These are phyloP conservation scores for Drosophila pegasa DNA, from an alignment of 2,888 invertebrate species.

Conservation along the genomic window DNA sequence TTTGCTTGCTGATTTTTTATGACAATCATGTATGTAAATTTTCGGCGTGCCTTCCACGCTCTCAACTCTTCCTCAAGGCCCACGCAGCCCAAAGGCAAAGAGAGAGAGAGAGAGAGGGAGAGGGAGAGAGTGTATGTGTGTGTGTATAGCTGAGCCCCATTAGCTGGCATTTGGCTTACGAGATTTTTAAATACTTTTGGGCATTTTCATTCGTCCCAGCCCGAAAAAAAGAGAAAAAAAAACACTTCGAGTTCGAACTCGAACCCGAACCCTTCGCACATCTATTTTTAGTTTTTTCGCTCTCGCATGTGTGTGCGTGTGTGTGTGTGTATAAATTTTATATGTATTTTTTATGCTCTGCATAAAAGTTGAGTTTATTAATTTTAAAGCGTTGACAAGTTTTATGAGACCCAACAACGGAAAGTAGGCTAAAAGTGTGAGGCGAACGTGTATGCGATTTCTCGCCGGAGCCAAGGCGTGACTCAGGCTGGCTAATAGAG, in stretches of 20 bases:
- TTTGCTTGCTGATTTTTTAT: slow-evolving; percentile 81
- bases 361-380: slow-evolving; percentile 73
- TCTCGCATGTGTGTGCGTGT: slow-evolving; percentile 1
- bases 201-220: slow-evolving; percentile 54
- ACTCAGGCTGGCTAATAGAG: slow-evolving; percentile 43
- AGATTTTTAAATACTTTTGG: slow-evolving; percentile 79
- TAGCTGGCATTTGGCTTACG: slow-evolving; percentile 71
- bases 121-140: slow-evolving; percentile 4
- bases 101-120: background rate
- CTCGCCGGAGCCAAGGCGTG: slow-evolving; percentile 19
- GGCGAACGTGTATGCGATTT: slow-evolving; percentile 21
- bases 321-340: slow-evolving; percentile 8
- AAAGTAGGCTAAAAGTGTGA: slow-evolving; percentile 78
- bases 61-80: slow-evolving; percentile 73
- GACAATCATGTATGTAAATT: slow-evolving; percentile 82
- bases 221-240: slow-evolving; percentile 13
- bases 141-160: slow-evolving; percentile 65
- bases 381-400: slow-evolving; percentile 79
- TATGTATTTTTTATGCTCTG: slow-evolving; percentile 33
- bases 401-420: slow-evolving; percentile 64
- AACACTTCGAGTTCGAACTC: slow-evolving; percentile 20
- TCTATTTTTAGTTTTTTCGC: slow-evolving; percentile 65
- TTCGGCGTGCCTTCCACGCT: slow-evolving; percentile 44
- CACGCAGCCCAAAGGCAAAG: slow-evolving; percentile 31
- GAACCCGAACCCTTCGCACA: slow-evolving; percentile 47